Evolutionary conservation across 2,888 invertebrate species (phyloP), one percentile per base, ranked within the genome.

Genomic region (Sinelater perroti): DNA sequence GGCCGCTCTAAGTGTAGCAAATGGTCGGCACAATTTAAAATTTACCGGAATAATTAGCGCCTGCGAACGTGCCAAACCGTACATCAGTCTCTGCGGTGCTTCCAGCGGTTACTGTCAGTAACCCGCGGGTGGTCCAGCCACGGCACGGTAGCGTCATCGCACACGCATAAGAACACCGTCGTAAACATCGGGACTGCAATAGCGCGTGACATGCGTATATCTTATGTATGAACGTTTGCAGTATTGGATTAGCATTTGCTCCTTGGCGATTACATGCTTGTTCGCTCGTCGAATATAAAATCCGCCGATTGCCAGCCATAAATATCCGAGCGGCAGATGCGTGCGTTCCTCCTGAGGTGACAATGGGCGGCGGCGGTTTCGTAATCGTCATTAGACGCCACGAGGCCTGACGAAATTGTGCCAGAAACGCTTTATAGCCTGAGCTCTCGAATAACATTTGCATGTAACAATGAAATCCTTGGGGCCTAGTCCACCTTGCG

Each of bases 61-160:
- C 59, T 50, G 59, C 28, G 36, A 55, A 59, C 50, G 54, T 59
- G 55, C 54, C 60, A 60, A 60, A 61, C 50, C 42, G 50, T 63
- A 61, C 46, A 38, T 62, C 51, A 56, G 36, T 46, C 50, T 26
- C 38, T 20, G 57, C 47, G 51, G 58, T 59, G 49, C 47, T 51
- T 51, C 45, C 61, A 46, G 44, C 54, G 51, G 59, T 50, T 49
- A 60, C 56, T 45, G 59, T 47, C 64, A 56, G 57, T 65, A 57
- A 56, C 38, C 68, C 60, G 60, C 70, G 70, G 70, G 70, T 69
- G 70, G 69, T 67, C 69, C 66, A 63, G 62, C 61, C 62, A 56
- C 54, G 47, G 44, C 58, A 61, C 63, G 60, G 63, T 64, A 66
- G 63, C 65, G 60, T 62, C 63, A 54, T 62, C 60, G 36, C 58